Evolutionary conservation across 2,888 invertebrate genomes (phyloP).

Genomic region (Peribatodes rhomboidaria): DNA sequence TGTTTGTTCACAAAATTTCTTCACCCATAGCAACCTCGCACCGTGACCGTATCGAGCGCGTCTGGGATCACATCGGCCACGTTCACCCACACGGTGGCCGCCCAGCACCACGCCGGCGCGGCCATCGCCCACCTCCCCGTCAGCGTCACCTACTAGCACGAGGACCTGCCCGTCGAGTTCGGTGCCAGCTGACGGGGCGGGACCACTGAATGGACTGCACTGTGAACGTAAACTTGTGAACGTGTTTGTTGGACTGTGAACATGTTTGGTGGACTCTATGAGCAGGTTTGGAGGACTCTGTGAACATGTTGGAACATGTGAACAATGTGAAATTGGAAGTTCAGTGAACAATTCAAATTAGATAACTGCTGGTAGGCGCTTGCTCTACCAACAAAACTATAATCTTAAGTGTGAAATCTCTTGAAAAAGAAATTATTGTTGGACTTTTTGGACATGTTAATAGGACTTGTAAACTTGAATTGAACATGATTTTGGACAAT

Average conservation of each 20-base stretch:
- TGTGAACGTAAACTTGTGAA: slow-evolving; percentile 3
- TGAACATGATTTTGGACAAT: no score
- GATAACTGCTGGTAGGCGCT: no score
- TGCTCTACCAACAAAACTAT: no score
- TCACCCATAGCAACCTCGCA: slow-evolving; percentile 64
- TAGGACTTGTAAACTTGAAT: background rate
- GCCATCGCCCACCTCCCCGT: slow-evolving; percentile 78
- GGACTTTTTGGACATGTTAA: background rate
- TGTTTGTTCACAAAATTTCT: no score
- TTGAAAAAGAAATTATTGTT: background rate
- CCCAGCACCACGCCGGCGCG: slow-evolving; percentile 69
- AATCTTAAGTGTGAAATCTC: no score
- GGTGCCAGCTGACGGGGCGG: slow-evolving; percentile 33
- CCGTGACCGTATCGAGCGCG: slow-evolving; percentile 51
- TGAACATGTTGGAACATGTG: background rate
- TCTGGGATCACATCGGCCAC: slow-evolving; percentile 56
- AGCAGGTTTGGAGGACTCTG: background rate
- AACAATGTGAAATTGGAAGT: background rate
- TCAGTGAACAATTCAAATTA: no score
- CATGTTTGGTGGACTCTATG: background rate
- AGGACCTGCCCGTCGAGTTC: slow-evolving; percentile 16
- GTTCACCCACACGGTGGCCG: slow-evolving; percentile 63
- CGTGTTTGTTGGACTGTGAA: background rate
- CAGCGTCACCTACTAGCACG: slow-evolving; percentile 80
- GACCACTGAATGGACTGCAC: background rate